A percentile compares a stretch with the other conserved stretches of the same genome.
These are phyloP conservation scores for Brachypodius melanocephalos DNA, from an alignment of 2,113 vertebrate genomes.

Conservation along the genomic window DNA sequence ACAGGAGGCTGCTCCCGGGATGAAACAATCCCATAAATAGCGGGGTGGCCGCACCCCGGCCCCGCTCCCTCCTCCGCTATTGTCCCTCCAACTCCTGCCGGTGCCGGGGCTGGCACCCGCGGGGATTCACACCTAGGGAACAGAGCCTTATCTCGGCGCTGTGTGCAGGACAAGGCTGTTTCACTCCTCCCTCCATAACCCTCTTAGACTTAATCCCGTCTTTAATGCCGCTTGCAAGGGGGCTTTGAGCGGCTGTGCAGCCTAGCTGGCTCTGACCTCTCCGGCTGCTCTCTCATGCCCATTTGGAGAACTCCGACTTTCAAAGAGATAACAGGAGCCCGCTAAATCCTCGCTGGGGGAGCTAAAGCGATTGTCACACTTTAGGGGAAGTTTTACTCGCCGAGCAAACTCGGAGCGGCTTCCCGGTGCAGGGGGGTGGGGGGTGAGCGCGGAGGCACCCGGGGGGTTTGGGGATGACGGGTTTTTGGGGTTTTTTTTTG, in stretches of 20 bases:
- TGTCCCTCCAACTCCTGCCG: background rate
- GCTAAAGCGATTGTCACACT: slow-evolving; percentile 67
- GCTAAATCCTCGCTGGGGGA: slow-evolving; percentile 57
- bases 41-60: background rate
- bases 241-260: slow-evolving; percentile 54
- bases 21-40: slow-evolving; percentile 4
- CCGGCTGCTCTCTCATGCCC: slow-evolving; percentile 36
- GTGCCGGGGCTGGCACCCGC: background rate
- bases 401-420: slow-evolving; percentile 45
- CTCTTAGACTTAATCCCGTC: slow-evolving; percentile 66
- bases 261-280: slow-evolving; percentile 45
- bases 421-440: rapidly evolving
- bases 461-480: rapidly evolving
- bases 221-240: slow-evolving; percentile 61
- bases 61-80: background rate
- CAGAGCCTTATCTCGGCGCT: slow-evolving; percentile 53
- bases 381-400: slow-evolving; percentile 33
- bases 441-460: background rate
- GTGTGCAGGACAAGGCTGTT: slow-evolving; percentile 54
- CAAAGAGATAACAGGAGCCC: slow-evolving; percentile 38
- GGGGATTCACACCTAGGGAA: slow-evolving; percentile 30
- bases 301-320: slow-evolving; percentile 42
- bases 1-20: background rate
- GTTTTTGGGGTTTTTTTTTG: no score
- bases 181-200: slow-evolving; percentile 49